Base-by-base conservation (phyloP, 1,140 invertebrate genomes). In the Drosophila repleta region DNA sequence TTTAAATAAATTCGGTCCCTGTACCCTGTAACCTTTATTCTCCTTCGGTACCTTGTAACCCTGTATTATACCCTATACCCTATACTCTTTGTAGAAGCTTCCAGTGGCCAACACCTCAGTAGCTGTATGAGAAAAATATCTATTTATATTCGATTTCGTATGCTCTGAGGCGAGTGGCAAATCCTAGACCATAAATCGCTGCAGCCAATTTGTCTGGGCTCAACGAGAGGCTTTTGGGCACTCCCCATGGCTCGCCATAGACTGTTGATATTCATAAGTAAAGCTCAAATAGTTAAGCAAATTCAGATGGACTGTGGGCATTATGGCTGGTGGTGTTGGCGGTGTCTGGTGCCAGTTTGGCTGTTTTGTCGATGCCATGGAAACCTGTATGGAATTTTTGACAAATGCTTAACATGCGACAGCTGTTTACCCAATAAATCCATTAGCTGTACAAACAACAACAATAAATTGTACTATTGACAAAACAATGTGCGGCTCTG, bases 351-450 rank as follows among this genome's bases (percentile, higher is more conserved):
- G 67, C 60, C 63, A 46, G 55, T 56, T 49, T 61, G 56, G 56
- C 55, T 68, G 56, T 60, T 26, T 62, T 46, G 39, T 57, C 45
- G 13, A 11, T 21, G 6, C 10, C 32, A 13, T 32, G 18, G 48
- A 83, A 83, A 83, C 79, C 75, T 65, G 79, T 79, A 72, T 84
- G 76, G 60, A 85, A 75, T 70, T 84, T 85, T 87, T 81, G 82
- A 85, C 78, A 85, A 85, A 85, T 87, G 78, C 67, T 65, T 67
- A 87, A 82, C 74, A 82, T 82, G 71, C 78, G 82, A 85, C 82
- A 85, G 70, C 74, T 87, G 78, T 87, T 87, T 87, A 87, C 82
- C 75, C 71, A 88, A 87, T 87, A 87, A 87, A 87, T 87, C 83
- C 82, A 87, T 87, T 87, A 87, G 78, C 82, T 82, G 79, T 76